These are phyloP conservation scores for Anabacerthia variegaticeps DNA, from an alignment of 2,797 vertebrate species.

Conservation along the genomic window DNA sequence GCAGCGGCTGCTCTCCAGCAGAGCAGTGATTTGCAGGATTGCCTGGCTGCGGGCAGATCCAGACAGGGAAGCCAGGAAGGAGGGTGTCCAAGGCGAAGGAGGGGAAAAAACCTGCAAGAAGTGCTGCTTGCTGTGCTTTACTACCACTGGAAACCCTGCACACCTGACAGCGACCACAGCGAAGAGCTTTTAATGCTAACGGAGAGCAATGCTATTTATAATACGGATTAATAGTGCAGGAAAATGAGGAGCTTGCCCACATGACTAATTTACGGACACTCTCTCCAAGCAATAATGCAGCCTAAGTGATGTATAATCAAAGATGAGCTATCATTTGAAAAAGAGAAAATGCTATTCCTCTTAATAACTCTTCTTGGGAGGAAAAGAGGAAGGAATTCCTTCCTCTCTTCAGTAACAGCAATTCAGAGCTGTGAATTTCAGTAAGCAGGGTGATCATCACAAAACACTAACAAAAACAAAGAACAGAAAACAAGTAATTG, in stretches of 20 bases:
- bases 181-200: neutral
- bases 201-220: neutral
- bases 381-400: neutral
- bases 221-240: neutral
- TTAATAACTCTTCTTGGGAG: neutral
- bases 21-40: neutral
- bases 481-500: neutral
- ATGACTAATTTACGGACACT: neutral
- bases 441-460: neutral
- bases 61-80: neutral
- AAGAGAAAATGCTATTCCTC: neutral
- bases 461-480: neutral
- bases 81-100: neutral
- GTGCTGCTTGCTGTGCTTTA: neutral
- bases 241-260: neutral
- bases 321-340: neutral
- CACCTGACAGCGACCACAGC: neutral
- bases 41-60: neutral
- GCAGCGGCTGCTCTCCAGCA: neutral
- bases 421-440: neutral
- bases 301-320: neutral
- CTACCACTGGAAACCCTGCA: neutral
- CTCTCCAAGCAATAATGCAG: neutral
- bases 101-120: neutral
- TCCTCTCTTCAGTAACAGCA: neutral